Percentiles rank a stretch among this genome's conserved stretches.
phyloP scores from a whole-genome alignment of 2,888 invertebrate species.

The Phrixothrix hirtus region DNA sequence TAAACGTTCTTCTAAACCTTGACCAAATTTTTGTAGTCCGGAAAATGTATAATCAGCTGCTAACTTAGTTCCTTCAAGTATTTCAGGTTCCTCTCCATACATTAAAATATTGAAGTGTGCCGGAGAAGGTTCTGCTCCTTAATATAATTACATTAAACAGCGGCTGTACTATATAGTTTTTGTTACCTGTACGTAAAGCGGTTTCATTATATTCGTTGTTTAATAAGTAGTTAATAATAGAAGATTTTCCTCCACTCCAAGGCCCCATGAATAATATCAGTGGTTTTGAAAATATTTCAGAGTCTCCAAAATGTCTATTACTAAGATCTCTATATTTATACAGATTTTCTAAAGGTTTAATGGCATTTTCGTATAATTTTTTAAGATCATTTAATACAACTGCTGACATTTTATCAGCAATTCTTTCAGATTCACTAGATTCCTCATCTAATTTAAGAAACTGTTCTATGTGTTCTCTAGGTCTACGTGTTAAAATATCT shows the following conservation, averaged over 20 bases:
- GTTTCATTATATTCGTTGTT: slow-evolving; percentile 83
- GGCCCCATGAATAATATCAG: slow-evolving; percentile 93
- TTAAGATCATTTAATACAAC: slow-evolving; percentile 83
- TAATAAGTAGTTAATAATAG: slow-evolving; percentile 89
- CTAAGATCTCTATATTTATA: slow-evolving; percentile 92
- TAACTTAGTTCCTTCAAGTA: slow-evolving; percentile 88
- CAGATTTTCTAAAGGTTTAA: slow-evolving; percentile 86
- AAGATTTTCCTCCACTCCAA: slow-evolving; percentile 95
- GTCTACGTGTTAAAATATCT: slow-evolving; percentile 74
- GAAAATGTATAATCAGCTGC: slow-evolving; percentile 96
- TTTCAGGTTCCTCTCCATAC: slow-evolving; percentile 83
- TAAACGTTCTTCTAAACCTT: slow-evolving; percentile 86
- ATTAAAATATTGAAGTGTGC: slow-evolving; percentile 91
- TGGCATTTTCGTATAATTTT: slow-evolving; percentile 80
- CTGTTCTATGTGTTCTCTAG: slow-evolving; percentile 78
- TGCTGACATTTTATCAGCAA: slow-evolving; percentile 74
- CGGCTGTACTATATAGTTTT: neutral
- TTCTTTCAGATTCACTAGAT: slow-evolving; percentile 69
- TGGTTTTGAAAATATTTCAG: slow-evolving; percentile 93
- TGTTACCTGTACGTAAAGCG: slow-evolving; percentile 82
- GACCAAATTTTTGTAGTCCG: slow-evolving; percentile 92
- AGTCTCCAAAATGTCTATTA: slow-evolving; percentile 89
- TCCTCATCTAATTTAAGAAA: slow-evolving; percentile 80
- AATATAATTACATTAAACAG: slow-evolving; percentile 8
- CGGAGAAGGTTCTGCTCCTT: slow-evolving; percentile 92